phyloP scores from a whole-genome alignment of 2,113 vertebrate species.

The Phylloscopus trochiloides region DNA sequence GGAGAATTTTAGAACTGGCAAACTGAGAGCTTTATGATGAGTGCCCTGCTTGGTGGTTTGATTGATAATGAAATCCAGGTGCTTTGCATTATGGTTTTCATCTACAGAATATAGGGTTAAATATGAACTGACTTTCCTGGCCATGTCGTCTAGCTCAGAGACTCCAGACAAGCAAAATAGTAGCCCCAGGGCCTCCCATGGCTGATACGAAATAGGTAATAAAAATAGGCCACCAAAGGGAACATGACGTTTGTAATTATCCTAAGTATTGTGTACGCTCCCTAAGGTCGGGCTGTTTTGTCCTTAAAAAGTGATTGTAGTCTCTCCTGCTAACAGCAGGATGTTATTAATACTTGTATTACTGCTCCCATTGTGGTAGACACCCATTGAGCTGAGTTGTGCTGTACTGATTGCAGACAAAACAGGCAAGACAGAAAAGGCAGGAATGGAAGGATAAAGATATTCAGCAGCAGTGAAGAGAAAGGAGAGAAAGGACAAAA shows the following conservation, averaged over 20 bases:
- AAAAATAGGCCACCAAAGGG: conserved; percentile 51
- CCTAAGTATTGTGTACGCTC: conserved; percentile 11
- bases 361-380: neutral
- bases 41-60: conserved; percentile 9
- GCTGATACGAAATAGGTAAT: conserved; percentile 45
- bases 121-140: conserved; percentile 12
- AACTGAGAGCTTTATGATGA: neutral
- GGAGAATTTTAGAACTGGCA: conserved; percentile 23
- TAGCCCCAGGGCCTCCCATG: conserved; percentile 13
- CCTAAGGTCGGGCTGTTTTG: conserved; percentile 23
- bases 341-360: conserved; percentile 22
- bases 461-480: neutral
- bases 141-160: neutral
- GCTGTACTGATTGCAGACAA: neutral
- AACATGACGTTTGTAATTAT: conserved; percentile 47
- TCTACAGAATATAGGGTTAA: conserved; percentile 5
- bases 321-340: conserved; percentile 16
- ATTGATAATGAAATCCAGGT: conserved; percentile 34
- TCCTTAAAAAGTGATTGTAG: conserved; percentile 17
- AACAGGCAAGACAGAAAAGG: neutral
- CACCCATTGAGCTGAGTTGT: neutral
- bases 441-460: neutral
- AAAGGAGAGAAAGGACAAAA: neutral
- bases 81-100: neutral
- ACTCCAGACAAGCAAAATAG: conserved; percentile 55